A percentile compares a stretch with the other conserved stretches of the same genome.
phyloP scores from a whole-genome alignment of 92 coral and sea anemone species.

The Heteractis magnifica region DNA sequence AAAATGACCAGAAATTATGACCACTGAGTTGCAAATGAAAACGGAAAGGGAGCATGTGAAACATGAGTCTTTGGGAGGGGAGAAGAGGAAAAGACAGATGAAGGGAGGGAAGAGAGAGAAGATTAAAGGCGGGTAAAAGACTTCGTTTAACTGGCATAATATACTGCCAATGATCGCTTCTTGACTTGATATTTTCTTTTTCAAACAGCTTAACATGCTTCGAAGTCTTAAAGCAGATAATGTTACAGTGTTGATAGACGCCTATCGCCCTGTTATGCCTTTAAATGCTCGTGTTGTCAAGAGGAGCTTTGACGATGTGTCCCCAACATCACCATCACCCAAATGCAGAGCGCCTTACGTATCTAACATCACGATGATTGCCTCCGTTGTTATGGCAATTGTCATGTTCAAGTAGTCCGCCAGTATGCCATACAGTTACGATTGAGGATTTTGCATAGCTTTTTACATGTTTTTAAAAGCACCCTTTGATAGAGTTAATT shows the following conservation, averaged over 20 bases:
- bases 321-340: background rate
- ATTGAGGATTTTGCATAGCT: too few relatives aligned
- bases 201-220: slow-evolving; percentile 8
- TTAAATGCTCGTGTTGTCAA: slow-evolving; percentile 56
- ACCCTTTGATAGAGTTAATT: too few relatives aligned
- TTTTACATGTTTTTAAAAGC: too few relatives aligned
- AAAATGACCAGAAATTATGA: too few relatives aligned
- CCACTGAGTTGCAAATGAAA: too few relatives aligned
- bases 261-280: slow-evolving; percentile 61
- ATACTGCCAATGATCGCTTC: background rate
- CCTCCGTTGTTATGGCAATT: slow-evolving; percentile 11
- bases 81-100: too few relatives aligned
- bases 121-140: too few relatives aligned
- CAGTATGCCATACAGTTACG: background rate
- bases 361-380: background rate
- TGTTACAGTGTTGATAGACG: slow-evolving; percentile 22
- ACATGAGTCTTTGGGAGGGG: too few relatives aligned
- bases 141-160: background rate
- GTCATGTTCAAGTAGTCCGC: background rate
- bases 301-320: slow-evolving; percentile 21
- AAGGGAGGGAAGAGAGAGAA: too few relatives aligned
- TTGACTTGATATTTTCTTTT: background rate
- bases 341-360: background rate
- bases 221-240: slow-evolving; percentile 12
- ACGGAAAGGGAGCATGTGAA: too few relatives aligned